phyloP scores from a whole-genome alignment of 2,888 invertebrate genomes.

The Holacanthella duospinosa region DNA sequence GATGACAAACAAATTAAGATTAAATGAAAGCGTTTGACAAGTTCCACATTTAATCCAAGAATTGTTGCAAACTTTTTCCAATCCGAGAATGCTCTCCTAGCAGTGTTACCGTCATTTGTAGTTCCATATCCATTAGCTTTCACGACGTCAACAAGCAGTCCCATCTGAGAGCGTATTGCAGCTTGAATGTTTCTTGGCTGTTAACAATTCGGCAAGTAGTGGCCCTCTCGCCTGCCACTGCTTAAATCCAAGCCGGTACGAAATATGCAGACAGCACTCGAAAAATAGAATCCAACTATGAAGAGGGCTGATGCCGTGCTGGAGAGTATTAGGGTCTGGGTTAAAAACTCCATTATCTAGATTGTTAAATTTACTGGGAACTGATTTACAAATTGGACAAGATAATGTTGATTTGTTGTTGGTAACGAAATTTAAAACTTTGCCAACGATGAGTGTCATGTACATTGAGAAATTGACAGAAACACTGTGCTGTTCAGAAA shows the following conservation, averaged over 20 bases:
- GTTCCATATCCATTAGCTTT: background rate
- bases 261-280: slow-evolving; percentile 1
- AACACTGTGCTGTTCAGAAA: background rate
- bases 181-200: no score
- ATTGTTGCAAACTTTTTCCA: background rate
- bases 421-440: background rate
- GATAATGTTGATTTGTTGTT: background rate
- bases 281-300: slow-evolving; percentile 5
- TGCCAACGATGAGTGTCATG: background rate
- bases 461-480: background rate
- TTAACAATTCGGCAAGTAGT: no score
- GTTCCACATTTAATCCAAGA: no score
- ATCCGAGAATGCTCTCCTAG: background rate
- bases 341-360: background rate
- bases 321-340: background rate
- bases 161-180: background rate
- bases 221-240: background rate
- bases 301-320: background rate
- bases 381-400: background rate
- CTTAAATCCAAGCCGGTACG: background rate
- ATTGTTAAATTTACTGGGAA: background rate
- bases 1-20: background rate
- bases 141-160: background rate
- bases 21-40: no score
- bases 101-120: background rate